Base-by-base conservation (phyloP, 2,888 invertebrate genomes). In the Drosophila histrio region DNA sequence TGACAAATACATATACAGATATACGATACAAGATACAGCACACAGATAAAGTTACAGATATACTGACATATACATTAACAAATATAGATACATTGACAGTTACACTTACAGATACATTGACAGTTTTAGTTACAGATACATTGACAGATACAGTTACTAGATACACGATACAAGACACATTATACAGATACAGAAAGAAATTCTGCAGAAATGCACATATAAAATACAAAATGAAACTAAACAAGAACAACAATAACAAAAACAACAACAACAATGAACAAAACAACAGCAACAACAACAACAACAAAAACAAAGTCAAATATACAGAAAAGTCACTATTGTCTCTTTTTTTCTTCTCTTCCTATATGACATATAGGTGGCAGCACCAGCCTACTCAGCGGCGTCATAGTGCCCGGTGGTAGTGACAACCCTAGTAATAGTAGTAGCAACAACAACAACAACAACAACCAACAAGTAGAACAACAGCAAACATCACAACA, bases 271-370 rank as follows among this genome's bases (percentile, higher is more conserved):
- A 39, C 4, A 32, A 43, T 13, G 63, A 59, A 38, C 50, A 49
- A 38, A 72, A 47, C 50, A 62, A 66, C 66, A 79, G 69, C 69
- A 72, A 69, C 50, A 79, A 76, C 28, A 65, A 78, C 65, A 75
- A 36, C 62, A 80, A 58, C 60, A 77, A 65, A 82, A 79, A 79
- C 71, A 82, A 87, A 88, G 89, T 90, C 72, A 84, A 85, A 89
- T 85, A 85, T 81, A 91, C 90, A 90, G 90, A 90, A 85, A 91
- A 92, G 92, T 92, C 92, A 92, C 92, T 92, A 91, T 92, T 92
- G 92, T 92, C 92, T 92, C 92, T 92, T 91, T 92, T 91, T 92
- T 91, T 91, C 92, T 91, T 92, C 91, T 91, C 91, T 91, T 91
- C 91, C 92, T 91, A 90, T 90, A 91, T 92, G 80, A 85, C 89